Base-by-base conservation (phyloP, 2,888 invertebrate genomes). In the Lepidochrysops patricia region DNA sequence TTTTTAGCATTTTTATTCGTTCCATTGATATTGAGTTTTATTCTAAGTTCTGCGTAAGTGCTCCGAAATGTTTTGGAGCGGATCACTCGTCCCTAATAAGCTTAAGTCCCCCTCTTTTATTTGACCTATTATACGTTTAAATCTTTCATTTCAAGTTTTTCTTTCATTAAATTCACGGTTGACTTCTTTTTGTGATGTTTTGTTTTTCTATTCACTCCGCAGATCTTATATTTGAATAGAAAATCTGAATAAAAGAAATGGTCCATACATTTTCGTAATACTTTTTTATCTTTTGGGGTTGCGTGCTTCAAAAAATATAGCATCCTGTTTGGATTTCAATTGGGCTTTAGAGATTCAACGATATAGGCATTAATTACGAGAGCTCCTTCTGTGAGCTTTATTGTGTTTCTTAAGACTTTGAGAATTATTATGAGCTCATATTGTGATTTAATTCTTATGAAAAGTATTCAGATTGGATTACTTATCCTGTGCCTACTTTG, bases 11-110 rank as follows among this genome's bases (percentile, higher is more conserved):
- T 71, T 67, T 73, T 76, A 72, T 75, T 79, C 73, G 77, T 81
- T 82, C 77, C 81, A 80, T 81, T 82, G 82, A 82, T 85, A 84
- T 84, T 80, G 80, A 84, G 82, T 82, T 85, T 80, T 82, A 80
- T 82, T 81, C 76, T 77, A 77, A 82, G 75, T 84, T 79, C 71
- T 61, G 66, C 72, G 74, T 74, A 75, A 79, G 77, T 77, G 79
- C 81, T 83, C 82, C 68, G 75, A 74, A 77, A 79, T 81, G 77
- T 80, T 81, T 78, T 70, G 75, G 68, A 61, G 67, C 62, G 66
- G 71, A 75, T 77, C 68, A 70, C 70, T 72, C 73, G 57, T n/a
- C 73, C 71, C 72, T 82, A 81, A 82, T 82, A 82, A 82, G 81
- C 79, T 80, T 77, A 72, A 58, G 49, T 49, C 72, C 63, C 65